phyloP scores from a whole-genome alignment of 2,888 invertebrate species.

The Petrolisthes manimaculis region DNA sequence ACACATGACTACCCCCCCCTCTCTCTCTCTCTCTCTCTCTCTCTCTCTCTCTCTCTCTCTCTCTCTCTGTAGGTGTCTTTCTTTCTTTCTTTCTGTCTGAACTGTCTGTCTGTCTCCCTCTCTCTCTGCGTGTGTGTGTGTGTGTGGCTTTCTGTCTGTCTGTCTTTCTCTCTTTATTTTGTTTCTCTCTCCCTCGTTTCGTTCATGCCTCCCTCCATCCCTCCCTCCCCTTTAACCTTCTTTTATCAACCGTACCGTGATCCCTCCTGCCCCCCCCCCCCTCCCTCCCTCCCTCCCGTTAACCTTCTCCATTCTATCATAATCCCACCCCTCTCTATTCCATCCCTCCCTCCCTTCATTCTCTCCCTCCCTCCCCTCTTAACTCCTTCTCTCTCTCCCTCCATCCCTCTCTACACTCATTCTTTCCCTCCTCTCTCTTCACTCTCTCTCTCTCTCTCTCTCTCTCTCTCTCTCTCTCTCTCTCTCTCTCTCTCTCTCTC shows the following conservation, averaged over 20 bases:
- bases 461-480: neutral
- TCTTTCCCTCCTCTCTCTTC: neutral
- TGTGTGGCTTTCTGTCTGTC: too few species aligned
- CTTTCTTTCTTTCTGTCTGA: neutral
- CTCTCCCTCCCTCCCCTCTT: neutral
- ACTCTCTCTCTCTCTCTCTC: neutral
- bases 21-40: neutral
- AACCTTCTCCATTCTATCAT: neutral
- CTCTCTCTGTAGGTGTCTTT: neutral
- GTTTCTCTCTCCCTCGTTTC: neutral
- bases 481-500: neutral
- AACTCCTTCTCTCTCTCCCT: slow-evolving; percentile 15
- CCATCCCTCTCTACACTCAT: neutral
- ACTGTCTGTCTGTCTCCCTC: neutral
- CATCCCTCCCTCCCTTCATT: neutral
- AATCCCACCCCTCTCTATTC: neutral
- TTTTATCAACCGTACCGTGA: neutral
- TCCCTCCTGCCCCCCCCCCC: too few species aligned
- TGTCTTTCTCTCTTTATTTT: neutral
- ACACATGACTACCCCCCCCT: neutral
- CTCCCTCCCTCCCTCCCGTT: neutral
- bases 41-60: neutral
- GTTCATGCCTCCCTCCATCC: neutral
- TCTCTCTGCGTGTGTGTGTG: neutral
- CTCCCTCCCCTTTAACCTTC: neutral